phyloP scores from a whole-genome alignment of 2,113 vertebrate genomes.

The Rhinogobius similis region DNA sequence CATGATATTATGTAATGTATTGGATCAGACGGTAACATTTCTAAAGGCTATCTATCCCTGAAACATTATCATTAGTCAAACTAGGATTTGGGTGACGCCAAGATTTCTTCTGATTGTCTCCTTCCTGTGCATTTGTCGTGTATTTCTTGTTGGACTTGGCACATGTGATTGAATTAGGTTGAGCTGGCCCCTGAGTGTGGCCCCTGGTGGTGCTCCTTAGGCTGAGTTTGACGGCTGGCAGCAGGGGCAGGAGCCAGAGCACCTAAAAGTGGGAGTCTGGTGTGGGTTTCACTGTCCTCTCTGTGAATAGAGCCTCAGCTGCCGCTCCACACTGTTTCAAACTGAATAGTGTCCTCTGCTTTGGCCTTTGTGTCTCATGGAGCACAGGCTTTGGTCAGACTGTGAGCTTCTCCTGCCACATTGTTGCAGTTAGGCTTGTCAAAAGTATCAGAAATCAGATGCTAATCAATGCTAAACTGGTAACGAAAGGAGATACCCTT shows the following conservation, averaged over 20 bases:
- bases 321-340: not conserved
- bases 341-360: not conserved
- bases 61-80: not conserved
- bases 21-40: too few relatives aligned
- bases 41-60: too few relatives aligned
- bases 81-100: not conserved
- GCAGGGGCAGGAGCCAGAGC: constrained; percentile 24
- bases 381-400: too few relatives aligned
- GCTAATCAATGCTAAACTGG: too few relatives aligned
- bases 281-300: constrained; percentile 48
- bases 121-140: not conserved
- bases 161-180: not conserved
- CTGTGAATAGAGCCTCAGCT: constrained; percentile 49
- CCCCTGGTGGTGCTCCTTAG: not conserved
- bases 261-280: constrained; percentile 61
- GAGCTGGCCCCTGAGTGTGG: not conserved
- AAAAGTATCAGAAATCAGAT: too few relatives aligned
- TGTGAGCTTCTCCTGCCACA: too few relatives aligned
- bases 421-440: too few relatives aligned
- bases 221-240: constrained; percentile 29
- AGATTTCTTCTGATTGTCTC: too few relatives aligned
- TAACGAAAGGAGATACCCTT: too few relatives aligned
- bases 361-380: not conserved
- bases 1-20: too few relatives aligned
- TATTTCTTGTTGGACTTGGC: not conserved